Conservation (phyloP, 2,888 invertebrate genomes). For the Dynastes grantii region DNA sequence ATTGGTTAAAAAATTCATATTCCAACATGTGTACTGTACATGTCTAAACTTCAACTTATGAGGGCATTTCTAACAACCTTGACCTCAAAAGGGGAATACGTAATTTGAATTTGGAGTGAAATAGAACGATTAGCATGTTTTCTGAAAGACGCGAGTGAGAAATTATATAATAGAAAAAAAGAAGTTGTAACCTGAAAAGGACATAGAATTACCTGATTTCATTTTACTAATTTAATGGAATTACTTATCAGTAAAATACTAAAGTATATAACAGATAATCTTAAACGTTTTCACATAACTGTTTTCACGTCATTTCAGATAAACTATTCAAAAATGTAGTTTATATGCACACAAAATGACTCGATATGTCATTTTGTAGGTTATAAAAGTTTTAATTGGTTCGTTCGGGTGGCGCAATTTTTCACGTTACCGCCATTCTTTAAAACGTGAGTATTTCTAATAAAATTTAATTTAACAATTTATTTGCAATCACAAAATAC, state of each 20-base stretch:
- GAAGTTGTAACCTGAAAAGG: slow-evolving; percentile 4
- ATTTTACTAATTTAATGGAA: slow-evolving; percentile 33
- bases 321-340: slow-evolving; percentile 37
- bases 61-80: slow-evolving; percentile 32
- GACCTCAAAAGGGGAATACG: slow-evolving; percentile 73
- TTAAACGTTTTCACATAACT: slow-evolving; percentile 30
- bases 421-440: slow-evolving; percentile 18
- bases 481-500: not conserved
- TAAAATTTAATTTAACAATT: not conserved
- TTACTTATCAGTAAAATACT: slow-evolving; percentile 32
- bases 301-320: slow-evolving; percentile 46
- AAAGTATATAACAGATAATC: slow-evolving; percentile 9
- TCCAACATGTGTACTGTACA: slow-evolving; percentile 4
- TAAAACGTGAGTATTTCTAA: not conserved
- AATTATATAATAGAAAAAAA: slow-evolving; percentile 30
- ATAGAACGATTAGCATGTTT: slow-evolving; percentile 4
- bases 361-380: slow-evolving; percentile 46
- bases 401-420: slow-evolving; percentile 14
- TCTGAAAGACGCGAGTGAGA: not conserved
- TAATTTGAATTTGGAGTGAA: slow-evolving; percentile 50
- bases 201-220: slow-evolving; percentile 40
- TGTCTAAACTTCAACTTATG: slow-evolving; percentile 5
- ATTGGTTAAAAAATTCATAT: not conserved
- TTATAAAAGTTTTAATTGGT: slow-evolving; percentile 42
- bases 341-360: slow-evolving; percentile 45